Conservation (phyloP, 2,797 vertebrate species). For the Aphelocoma californica region DNA sequence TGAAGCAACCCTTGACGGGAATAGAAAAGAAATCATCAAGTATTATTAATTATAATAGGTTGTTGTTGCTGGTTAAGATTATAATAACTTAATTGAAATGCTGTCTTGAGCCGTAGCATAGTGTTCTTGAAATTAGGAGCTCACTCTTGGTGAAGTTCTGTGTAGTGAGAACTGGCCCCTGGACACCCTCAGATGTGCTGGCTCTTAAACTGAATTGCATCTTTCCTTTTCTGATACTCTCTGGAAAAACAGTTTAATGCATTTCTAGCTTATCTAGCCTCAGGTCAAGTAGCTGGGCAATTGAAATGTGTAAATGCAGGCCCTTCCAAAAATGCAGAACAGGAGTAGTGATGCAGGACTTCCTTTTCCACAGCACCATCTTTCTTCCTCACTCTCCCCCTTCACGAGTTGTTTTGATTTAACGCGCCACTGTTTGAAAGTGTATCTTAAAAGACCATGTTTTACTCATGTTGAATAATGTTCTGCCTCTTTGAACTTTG, state of each 20-base stretch:
- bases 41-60: slow-evolving; percentile 53
- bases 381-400: neutral
- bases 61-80: slow-evolving; percentile 47
- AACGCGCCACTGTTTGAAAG: slow-evolving; percentile 25
- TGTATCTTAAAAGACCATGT: slow-evolving; percentile 55
- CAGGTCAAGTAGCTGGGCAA: neutral
- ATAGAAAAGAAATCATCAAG: slow-evolving; percentile 38
- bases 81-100: slow-evolving; percentile 36
- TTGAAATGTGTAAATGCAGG: neutral
- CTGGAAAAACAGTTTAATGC: neutral
- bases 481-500: slow-evolving; percentile 67
- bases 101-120: neutral
- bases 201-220: neutral
- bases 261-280: neutral
- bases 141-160: neutral
- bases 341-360: neutral
- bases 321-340: neutral
- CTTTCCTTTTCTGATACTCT: neutral
- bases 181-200: neutral
- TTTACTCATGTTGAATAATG: slow-evolving; percentile 65
- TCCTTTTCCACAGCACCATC: neutral
- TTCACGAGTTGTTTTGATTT: slow-evolving; percentile 17
- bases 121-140: neutral
- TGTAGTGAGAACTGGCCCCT: neutral
- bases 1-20: slow-evolving; percentile 24